Evolutionary conservation across 2,113 vertebrate genomes (phyloP), one percentile per base, ranked within the genome.

Genomic region (Ploceus nigricollis): DNA sequence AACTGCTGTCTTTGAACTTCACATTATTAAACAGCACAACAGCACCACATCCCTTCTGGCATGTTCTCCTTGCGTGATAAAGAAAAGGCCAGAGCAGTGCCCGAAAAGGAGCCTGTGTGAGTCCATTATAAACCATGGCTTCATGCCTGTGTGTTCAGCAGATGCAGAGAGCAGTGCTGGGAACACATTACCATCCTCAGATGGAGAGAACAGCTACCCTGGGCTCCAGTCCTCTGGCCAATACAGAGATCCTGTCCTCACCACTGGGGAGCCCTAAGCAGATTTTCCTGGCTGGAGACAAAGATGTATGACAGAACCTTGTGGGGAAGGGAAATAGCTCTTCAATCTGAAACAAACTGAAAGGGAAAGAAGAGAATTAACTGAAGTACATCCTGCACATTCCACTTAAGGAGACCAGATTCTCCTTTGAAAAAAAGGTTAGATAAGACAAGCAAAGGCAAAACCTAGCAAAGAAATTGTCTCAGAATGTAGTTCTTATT

Each of bases 381-480:
- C 69, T 68, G n/a, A 92, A 95, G 91, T 65, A 76, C 37, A 50
- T 50, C 60, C 70, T 72, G 65, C 44, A 57, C 31, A 3, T 61
- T 51, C 33, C 66, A 53, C 87, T 79, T 71, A 60, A 60, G 58
- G 58, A 83, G 81, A 82, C 25, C 61, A 72, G 54, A 76, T 65
- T 93, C 37, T 91, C 27, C 70, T 85, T 79, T 77, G 81, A 81
- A 91, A 79, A 69, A 94, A 89, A 64, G 40, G 73, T 79, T 80
- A 85, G 81, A 33, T 79, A 89, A 85, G 61, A 92, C 15, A 48
- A 92, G 47, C 8, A 75, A 82, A 91, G 53, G 77, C 48, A 92
- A 92, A 91, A 95, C 40, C 66, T 31, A 77, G 68, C 39, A 94
- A 89, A 91, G 72, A 92, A 53, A 75, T 82, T 48, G 71, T 82